These are phyloP conservation scores for Apodemia hepburni DNA, from an alignment of 2,888 invertebrate species.

Conservation along the genomic window DNA sequence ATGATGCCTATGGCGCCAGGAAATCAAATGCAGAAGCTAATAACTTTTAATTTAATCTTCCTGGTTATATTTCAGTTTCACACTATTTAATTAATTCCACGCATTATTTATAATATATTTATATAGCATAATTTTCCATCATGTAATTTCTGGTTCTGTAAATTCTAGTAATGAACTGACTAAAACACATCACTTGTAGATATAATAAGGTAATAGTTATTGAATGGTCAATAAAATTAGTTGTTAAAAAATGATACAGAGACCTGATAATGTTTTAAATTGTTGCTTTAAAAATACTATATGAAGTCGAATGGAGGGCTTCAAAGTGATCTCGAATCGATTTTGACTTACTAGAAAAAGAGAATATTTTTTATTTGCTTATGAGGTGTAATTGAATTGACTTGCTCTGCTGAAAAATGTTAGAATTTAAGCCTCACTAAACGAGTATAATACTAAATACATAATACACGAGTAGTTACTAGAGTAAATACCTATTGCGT, in stretches of 20 bases:
- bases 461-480: not conserved
- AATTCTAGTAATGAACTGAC: not conserved
- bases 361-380: conserved; percentile 37
- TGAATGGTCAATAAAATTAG: conserved; percentile 17
- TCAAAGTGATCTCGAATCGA: conserved; percentile 72
- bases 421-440: not conserved
- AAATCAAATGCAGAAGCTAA: not conserved
- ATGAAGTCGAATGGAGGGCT: conserved; percentile 62
- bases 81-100: not conserved
- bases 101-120: not conserved
- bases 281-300: conserved; percentile 68
- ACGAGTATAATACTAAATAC: not conserved
- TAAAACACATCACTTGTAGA: conserved; percentile 23
- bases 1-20: not conserved
- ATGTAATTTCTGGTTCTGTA: not conserved
- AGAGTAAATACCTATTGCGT: not conserved
- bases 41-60: not conserved
- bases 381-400: conserved; percentile 19
- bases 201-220: conserved; percentile 20
- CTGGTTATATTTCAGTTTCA: not conserved
- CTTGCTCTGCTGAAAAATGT: conserved; percentile 3
- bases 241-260: conserved; percentile 33
- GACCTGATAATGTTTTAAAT: conserved; percentile 62
- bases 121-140: not conserved
- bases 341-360: conserved; percentile 50